A percentile compares a stretch with the other conserved stretches of the same genome.
Evolutionary conservation across 2,888 invertebrate species (phyloP).

Genomic region (Agrilus cyanescens): DNA sequence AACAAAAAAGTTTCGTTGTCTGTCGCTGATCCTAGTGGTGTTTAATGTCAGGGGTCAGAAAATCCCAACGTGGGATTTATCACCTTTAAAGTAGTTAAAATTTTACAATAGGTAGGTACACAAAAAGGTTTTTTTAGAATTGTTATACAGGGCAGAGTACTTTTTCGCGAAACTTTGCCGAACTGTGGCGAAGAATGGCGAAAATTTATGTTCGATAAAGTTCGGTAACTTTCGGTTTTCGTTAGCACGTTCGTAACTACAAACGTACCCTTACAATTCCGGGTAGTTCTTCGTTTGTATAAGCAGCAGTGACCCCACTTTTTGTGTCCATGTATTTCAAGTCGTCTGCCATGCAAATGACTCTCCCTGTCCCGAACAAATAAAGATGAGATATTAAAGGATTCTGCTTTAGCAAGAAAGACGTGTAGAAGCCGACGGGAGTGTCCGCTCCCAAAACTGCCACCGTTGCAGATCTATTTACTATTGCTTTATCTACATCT

Average conservation of each 20-base stretch:
- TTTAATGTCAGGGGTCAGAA: no score
- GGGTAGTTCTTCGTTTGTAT: conserved; percentile 18
- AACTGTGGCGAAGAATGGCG: no score
- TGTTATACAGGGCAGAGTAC: no score
- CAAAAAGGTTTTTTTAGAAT: no score
- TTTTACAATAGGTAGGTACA: no score
- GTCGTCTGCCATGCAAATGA: conserved; percentile 26
- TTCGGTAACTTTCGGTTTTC: no score
- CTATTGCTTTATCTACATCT: background rate
- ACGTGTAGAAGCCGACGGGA: conserved; percentile 38
- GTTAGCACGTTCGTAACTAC: background rate
- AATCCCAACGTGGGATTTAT: no score
- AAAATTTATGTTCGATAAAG: no score
- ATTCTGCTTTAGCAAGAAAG: conserved; percentile 44
- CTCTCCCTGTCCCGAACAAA: conserved; percentile 23
- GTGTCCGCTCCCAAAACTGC: conserved; percentile 42
- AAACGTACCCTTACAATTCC: conserved; percentile 25
- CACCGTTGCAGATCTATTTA: conserved; percentile 20
- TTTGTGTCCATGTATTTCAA: conserved; percentile 29
- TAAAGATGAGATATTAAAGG: conserved; percentile 31
- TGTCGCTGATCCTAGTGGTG: no score
- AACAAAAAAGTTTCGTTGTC: no score
- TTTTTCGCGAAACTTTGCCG: no score
- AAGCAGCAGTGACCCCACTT: conserved; percentile 21
- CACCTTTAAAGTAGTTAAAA: no score